Base-by-base conservation (phyloP, 1,140 invertebrate species). In the Macrobrachium rosenbergii region DNA sequence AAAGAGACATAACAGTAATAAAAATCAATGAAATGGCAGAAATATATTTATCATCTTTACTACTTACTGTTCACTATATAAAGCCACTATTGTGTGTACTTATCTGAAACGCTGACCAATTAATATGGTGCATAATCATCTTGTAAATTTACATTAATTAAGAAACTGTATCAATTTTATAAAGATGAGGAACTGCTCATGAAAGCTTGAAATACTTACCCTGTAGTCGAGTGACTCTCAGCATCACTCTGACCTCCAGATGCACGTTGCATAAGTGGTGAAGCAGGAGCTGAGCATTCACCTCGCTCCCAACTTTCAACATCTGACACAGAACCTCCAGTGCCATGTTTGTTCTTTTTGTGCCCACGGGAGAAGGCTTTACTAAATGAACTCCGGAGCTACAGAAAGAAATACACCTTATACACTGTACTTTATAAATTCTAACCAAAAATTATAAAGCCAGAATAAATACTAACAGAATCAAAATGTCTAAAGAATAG, bases 321-420 rank as follows among this genome's bases (percentile, higher is more conserved):
- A 58, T 90, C 89, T 16, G 89, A 90, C 52, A 87, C 86, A 0
- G 89, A 90, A 2, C 88, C 87, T 28, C 83, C 80, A 28, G 86
- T 63, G 64, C 88, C 83, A 64, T 79, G 72, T 21, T 89, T 90
- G 77, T 83, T 75, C 83, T 92, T 94, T 90, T 95, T 95, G 89
- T 95, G 94, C 43, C 94, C 94, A 78, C 95, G 92, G 10, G 97
- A 98, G 92, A 99, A 99, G n/a, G 98, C 98, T 93, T 99, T 99
- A 89, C 97, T 98, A 92, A 99, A 99, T 17, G 98, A 99, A 92
- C 96, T 98, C 64, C 98, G 93, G 64, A 99, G 92, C 97, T 97
- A 93, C 76, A 77, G 76, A 37, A 16, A 23, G 5, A 72, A 80
- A 69, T 45, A 76, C 76, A 83, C 17, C 62, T 43, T 8, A 63